Conservation (phyloP, 2,113 vertebrate species). For the Thamnophis sirtalis region DNA sequence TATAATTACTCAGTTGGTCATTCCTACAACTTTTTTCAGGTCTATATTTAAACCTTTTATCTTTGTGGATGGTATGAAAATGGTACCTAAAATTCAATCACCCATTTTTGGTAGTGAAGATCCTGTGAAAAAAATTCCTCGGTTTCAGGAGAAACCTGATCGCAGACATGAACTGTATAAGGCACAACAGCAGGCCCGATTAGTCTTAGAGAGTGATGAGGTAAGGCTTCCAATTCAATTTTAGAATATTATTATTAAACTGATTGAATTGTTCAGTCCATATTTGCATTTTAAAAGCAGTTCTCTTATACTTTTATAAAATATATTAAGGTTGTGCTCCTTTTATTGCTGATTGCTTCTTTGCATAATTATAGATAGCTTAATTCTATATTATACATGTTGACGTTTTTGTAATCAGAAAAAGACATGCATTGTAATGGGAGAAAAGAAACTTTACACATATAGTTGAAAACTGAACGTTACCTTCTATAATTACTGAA, state of each 20-base stretch:
- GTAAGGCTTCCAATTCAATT: slow-evolving; percentile 51
- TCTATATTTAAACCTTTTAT: slow-evolving; percentile 84
- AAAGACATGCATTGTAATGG: not conserved
- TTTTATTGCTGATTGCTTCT: not conserved
- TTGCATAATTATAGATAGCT: not conserved
- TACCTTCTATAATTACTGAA: not conserved
- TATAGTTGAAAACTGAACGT: not conserved
- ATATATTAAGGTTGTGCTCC: not conserved
- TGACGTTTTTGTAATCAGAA: not conserved
- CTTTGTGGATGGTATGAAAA: slow-evolving; percentile 78
- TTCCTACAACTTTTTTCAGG: slow-evolving; percentile 63
- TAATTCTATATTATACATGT: not conserved
- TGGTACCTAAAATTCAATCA: slow-evolving; percentile 74
- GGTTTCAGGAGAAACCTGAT: slow-evolving; percentile 75
- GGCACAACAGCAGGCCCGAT: slow-evolving; percentile 70
- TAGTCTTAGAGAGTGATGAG: slow-evolving; percentile 68
- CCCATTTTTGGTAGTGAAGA: slow-evolving; percentile 72
- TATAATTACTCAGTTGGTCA: slow-evolving; percentile 9
- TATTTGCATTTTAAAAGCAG: not conserved
- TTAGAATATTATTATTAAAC: not conserved
- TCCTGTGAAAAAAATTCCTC: slow-evolving; percentile 74
- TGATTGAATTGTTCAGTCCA: not conserved
- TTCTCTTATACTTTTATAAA: not conserved
- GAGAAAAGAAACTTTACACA: not conserved
- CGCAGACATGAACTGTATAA: slow-evolving; percentile 78